phyloP scores from a whole-genome alignment of 2,113 vertebrate species.

The Numenius arquata region DNA sequence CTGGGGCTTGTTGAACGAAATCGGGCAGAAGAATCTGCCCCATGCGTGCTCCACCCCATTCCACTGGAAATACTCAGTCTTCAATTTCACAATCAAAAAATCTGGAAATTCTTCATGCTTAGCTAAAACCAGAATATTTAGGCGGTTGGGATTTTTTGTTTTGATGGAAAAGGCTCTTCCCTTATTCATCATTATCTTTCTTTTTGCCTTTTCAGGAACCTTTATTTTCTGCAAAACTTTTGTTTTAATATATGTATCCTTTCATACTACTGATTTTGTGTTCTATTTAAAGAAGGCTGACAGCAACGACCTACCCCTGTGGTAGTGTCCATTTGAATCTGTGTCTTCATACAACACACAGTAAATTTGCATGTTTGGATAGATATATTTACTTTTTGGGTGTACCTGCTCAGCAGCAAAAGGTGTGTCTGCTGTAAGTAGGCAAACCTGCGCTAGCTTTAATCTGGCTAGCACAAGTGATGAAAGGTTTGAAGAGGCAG shows the following conservation, averaged over 20 bases:
- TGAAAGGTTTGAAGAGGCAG: constrained; percentile 2
- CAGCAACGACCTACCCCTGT: background rate
- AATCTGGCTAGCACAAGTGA: background rate
- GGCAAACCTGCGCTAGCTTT: background rate
- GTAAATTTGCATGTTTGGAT: background rate
- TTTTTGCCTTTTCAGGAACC: background rate
- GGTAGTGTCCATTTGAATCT: background rate
- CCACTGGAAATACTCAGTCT: background rate
- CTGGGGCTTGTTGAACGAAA: background rate
- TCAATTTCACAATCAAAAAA: background rate
- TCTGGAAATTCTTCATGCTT: background rate
- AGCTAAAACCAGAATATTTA: background rate
- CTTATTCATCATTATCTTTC: background rate
- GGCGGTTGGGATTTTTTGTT: background rate
- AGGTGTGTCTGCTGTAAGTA: constrained; percentile 23
- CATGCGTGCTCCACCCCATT: background rate
- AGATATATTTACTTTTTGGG: background rate
- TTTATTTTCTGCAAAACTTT: background rate
- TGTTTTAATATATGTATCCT: background rate
- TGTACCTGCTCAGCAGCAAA: background rate
- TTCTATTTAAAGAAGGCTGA: background rate
- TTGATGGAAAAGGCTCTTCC: background rate
- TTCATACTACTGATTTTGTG: background rate
- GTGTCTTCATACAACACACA: background rate
- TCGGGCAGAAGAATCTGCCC: background rate